A percentile compares a stretch with the other conserved stretches of the same genome.
Evolutionary conservation across 2,797 vertebrate species (phyloP).

Genomic region (Okamejei kenojei): DNA sequence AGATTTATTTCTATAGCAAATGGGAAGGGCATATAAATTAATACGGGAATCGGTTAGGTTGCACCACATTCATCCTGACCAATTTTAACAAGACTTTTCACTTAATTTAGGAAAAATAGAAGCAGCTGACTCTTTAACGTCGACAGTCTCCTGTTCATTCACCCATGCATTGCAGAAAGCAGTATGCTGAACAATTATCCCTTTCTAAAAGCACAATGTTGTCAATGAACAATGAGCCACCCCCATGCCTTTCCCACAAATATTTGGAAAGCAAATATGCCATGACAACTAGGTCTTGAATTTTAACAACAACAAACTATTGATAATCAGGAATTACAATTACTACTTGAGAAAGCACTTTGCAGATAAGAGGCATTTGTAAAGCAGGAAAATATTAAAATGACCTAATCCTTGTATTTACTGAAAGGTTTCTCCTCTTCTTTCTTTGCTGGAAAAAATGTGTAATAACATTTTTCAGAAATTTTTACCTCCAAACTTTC

Average conservation of each 20-base stretch:
- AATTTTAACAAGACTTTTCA: background rate
- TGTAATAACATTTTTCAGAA: background rate
- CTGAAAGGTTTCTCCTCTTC: background rate
- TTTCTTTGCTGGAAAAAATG: background rate
- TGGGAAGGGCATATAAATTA: background rate
- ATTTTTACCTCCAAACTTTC: background rate
- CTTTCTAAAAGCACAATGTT: background rate
- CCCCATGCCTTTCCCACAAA: constrained; percentile 9
- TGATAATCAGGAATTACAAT: background rate
- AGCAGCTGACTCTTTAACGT: background rate
- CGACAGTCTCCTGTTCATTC: background rate
- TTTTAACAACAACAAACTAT: background rate
- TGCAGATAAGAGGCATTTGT: background rate
- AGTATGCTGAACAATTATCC: background rate
- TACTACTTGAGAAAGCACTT: background rate
- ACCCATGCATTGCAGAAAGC: background rate
- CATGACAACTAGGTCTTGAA: background rate
- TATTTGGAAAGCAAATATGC: background rate
- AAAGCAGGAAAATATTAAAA: background rate
- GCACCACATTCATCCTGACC: background rate
- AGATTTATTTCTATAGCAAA: background rate
- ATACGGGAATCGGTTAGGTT: background rate
- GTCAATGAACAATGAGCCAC: background rate
- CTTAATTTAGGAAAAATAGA: background rate
- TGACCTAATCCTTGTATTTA: background rate